Evolutionary conservation across 2,113 vertebrate species (phyloP), one percentile per base, ranked within the genome.

Genomic region (Psammodynastes pulverulentus): DNA sequence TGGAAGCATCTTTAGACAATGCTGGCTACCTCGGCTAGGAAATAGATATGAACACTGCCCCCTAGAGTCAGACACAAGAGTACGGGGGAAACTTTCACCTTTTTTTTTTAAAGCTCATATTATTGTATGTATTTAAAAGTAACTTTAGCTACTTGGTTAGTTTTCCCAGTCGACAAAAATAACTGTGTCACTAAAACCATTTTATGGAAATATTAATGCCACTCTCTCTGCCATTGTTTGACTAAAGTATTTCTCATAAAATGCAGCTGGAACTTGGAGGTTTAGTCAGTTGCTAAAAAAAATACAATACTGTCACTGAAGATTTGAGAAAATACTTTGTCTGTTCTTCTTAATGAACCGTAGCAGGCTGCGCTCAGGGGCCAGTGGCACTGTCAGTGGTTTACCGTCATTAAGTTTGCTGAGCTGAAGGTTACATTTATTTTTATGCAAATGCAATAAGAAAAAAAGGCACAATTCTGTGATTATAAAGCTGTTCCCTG

Each of bases 281-380:
- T 5, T 53, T 45, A 54, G 23, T 21, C 79, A 15, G 87, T 88
- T 92, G 89, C 15, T 45, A 29, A n/a, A 92, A 86, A 95, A 92
- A 86, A 95, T 34, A 94, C 56, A 86, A 24, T 93, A 87, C 3
- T 92, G 2, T 92, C 46, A 62, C 34, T 94, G 67, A 96, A 96
- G 34, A 54, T 9, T 84, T 84, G 93, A 90, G 39, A 2, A 90
- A 85, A 84, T 84, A 34, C 43, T 91, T 92, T 95, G 79, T 92
- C n/a, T 94, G 1, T 39, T 92, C 0, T 79, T 88, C 24, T 92
- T 94, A 96, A 93, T 90, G 88, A 93, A 93, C 43, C 29, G 85
- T 23, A 86, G 17, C 39, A 92, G 92, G 26, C 2, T 88, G 90
- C 24, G 39, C 2, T 49, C 89, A 12, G 7, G 95, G 29, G 19